Conservation (phyloP, 2,888 invertebrate species). For the Synanthedon formicaeformis region DNA sequence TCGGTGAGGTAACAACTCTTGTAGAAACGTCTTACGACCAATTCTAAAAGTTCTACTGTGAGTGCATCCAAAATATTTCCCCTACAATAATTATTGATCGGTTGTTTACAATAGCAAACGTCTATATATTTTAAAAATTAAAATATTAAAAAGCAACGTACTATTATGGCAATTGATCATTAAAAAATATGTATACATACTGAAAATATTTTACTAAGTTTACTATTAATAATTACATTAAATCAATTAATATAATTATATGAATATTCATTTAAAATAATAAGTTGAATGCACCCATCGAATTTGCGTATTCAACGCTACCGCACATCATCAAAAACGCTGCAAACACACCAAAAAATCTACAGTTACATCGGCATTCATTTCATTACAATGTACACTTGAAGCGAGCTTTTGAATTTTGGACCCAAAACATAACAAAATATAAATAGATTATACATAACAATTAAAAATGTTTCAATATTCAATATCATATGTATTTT, state of each 20-base stretch:
- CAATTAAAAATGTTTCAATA: too few relatives aligned
- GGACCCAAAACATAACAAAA: not conserved
- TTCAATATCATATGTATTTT: too few relatives aligned
- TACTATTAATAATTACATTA: not conserved
- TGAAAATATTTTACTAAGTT: too few relatives aligned
- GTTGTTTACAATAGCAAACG: not conserved
- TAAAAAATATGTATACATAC: too few relatives aligned
- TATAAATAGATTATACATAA: too few relatives aligned
- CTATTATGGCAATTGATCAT: too few relatives aligned
- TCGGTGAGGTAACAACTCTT: constrained; percentile 68
- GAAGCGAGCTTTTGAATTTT: not conserved
- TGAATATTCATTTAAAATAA: not conserved
- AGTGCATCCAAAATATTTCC: constrained; percentile 37
- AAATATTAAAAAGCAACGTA: not conserved
- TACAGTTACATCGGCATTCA: not conserved
- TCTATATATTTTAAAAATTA: not conserved
- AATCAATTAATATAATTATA: not conserved
- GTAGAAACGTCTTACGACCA: constrained; percentile 44
- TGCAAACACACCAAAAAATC: not conserved
- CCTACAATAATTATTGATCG: not conserved
- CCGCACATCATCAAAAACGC: not conserved
- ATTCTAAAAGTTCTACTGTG: constrained; percentile 37
- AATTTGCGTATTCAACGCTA: not conserved
- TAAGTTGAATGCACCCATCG: not conserved
- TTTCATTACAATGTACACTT: not conserved